Conservation (phyloP, 1,140 invertebrate species). For the Phymastichus coffea region DNA sequence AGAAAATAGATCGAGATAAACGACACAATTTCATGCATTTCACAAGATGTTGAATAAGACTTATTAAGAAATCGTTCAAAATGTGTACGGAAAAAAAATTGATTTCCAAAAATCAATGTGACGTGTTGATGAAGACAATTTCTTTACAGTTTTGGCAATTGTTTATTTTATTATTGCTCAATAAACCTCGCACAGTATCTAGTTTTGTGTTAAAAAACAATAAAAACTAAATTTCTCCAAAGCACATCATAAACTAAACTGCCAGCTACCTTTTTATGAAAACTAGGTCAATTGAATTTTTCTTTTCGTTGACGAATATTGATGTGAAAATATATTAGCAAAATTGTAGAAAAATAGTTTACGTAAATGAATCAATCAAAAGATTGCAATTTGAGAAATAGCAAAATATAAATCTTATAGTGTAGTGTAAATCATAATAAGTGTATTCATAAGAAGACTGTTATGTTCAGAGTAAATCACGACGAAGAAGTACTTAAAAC, state of each 20-base stretch:
- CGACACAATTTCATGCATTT: not conserved
- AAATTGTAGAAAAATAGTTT: not conserved
- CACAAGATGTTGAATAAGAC: not conserved
- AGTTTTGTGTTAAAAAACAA: not conserved
- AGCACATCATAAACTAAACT: constrained; percentile 10
- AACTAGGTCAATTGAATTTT: no score
- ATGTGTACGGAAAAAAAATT: not conserved
- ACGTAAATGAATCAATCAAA: not conserved
- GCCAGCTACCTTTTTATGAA: no score
- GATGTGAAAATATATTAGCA: not conserved
- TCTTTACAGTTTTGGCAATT: not conserved
- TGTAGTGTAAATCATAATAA: constrained; percentile 55
- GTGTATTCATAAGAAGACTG: constrained; percentile 24
- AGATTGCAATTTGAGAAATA: constrained; percentile 58
- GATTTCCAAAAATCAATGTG: constrained; percentile 3
- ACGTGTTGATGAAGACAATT: not conserved
- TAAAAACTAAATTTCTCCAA: not conserved
- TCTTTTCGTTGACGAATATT: no score
- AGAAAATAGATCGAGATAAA: not conserved
- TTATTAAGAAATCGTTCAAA: constrained; percentile 5
- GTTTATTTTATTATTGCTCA: constrained; percentile 6
- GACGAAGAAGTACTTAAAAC: constrained; percentile 1
- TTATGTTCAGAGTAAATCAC: constrained; percentile 24
- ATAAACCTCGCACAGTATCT: constrained; percentile 9
- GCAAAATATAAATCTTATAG: constrained; percentile 54